Conservation (phyloP, 2,113 vertebrate species). For the Leucosticte australis region DNA sequence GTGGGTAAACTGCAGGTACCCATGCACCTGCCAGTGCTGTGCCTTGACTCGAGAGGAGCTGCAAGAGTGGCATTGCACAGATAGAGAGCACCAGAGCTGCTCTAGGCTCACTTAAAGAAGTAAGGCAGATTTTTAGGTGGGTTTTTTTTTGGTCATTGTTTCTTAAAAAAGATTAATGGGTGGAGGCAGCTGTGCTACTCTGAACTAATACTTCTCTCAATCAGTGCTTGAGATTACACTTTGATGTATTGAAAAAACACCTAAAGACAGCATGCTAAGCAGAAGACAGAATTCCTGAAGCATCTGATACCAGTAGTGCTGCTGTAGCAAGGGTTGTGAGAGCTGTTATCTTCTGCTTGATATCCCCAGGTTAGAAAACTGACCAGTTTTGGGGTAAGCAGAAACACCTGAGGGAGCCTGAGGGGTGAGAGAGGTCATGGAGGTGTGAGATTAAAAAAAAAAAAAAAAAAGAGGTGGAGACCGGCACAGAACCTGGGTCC, state of each 20-base stretch:
- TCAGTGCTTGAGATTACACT: not conserved
- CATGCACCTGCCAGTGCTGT: not conserved
- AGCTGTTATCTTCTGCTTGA: not conserved
- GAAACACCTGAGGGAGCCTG: not conserved
- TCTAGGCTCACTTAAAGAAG: not conserved
- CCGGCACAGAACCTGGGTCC: not conserved
- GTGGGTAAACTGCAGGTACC: not conserved
- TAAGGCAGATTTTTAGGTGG: not conserved
- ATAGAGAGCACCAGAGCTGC: not conserved
- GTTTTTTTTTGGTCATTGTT: not conserved
- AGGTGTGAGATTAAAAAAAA: not conserved
- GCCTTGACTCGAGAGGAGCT: accelerated
- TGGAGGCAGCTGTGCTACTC: not conserved
- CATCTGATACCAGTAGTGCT: not conserved
- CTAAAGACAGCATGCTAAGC: not conserved
- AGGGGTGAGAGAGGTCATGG: not conserved
- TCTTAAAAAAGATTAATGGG: not conserved
- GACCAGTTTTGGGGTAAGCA: not conserved
- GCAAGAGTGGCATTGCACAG: not conserved
- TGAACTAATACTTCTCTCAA: not conserved
- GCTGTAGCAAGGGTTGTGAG: not conserved
- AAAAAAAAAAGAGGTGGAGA: not conserved
- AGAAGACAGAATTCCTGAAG: not conserved
- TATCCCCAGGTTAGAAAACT: not conserved
- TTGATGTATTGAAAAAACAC: not conserved